These are phyloP conservation scores for Drosophila nigrodunni DNA, from an alignment of 1,140 invertebrate species.

Conservation along the genomic window DNA sequence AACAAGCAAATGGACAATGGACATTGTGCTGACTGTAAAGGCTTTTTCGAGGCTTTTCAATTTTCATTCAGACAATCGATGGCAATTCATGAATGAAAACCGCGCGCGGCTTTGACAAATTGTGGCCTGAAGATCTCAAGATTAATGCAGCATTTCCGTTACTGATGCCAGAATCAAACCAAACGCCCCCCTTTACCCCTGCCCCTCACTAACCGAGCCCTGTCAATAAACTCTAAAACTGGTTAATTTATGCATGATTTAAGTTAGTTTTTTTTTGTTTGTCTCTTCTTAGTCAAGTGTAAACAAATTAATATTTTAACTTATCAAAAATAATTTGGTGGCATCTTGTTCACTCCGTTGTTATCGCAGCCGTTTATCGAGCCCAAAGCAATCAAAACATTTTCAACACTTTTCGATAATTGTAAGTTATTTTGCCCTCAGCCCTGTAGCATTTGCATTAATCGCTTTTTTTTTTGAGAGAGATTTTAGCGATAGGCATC, in stretches of 20 bases:
- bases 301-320: slow-evolving; percentile 75
- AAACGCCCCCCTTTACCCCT: background rate
- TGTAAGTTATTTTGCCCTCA: slow-evolving; percentile 68
- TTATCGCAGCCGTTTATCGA: slow-evolving; percentile 39
- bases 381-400: slow-evolving; percentile 60
- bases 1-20: slow-evolving; percentile 77
- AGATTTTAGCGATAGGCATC: slow-evolving; percentile 62
- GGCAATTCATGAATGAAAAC: slow-evolving; percentile 52
- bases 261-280: background rate
- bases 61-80: slow-evolving; percentile 71
- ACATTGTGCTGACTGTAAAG: slow-evolving; percentile 32
- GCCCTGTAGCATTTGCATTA: slow-evolving; percentile 68
- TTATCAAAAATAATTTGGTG: slow-evolving; percentile 20
- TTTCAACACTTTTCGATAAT: slow-evolving; percentile 81
- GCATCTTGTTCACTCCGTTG: slow-evolving; percentile 26
- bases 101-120: slow-evolving; percentile 67
- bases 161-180: background rate
- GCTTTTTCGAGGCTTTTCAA: slow-evolving; percentile 54
- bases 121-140: slow-evolving; percentile 49
- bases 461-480: slow-evolving; percentile 47
- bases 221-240: background rate
- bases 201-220: background rate
- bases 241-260: slow-evolving; percentile 51
- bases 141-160: slow-evolving; percentile 75
- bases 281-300: slow-evolving; percentile 56